Evolutionary conservation across 2,113 vertebrate genomes (phyloP), one percentile per base, ranked within the genome.

Genomic region (Eurypyga helias): DNA sequence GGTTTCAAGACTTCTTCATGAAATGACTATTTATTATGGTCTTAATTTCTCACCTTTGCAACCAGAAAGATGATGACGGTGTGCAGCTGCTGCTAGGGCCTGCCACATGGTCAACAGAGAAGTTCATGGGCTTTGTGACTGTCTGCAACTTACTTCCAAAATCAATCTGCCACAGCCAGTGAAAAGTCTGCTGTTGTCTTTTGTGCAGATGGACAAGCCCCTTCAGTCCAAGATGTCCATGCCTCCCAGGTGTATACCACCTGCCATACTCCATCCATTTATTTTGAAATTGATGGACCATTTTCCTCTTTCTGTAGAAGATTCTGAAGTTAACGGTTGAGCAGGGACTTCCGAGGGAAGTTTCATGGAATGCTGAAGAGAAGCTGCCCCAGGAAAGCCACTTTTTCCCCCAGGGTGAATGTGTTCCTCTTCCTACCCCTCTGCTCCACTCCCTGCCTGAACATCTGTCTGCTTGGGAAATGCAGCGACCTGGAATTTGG

Each of bases 111-210:
- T 19, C 33, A 20, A 24, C 8, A 1, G 17, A 61, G 25, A 19
- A 38, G 9, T 12, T 38, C 57, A 4, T 2, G 34, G 34, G 33
- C 46, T 31, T 31, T 45, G 21, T 14, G 17, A 5, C 2, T 17
- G 5, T 3, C 62, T 71, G 61, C 20, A 81, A 46, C 20, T 10
- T 2, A 4, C 0, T 2, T 6, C 12, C 24, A 34, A 48, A 15
- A 12, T 4, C 18, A 15, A 12, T 4, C 18, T 38, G 34, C 18
- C 17, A 4, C 0, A 1, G 34, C 3, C 38, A n/a, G 38, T 0
- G 0, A 41, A 17, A 62, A 58, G 9, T 21, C 57, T 54, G 43
- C 19, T 1, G 0, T 18, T n/a, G 7, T 16, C 24, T 70, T 38
- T 17, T 26, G 45, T 60, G 46, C n/a, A 26, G 51, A 24, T 11